Evolutionary conservation across 2,797 vertebrate genomes (phyloP), one percentile per base, ranked within the genome.

Genomic region (Gymnothorax javanicus): DNA sequence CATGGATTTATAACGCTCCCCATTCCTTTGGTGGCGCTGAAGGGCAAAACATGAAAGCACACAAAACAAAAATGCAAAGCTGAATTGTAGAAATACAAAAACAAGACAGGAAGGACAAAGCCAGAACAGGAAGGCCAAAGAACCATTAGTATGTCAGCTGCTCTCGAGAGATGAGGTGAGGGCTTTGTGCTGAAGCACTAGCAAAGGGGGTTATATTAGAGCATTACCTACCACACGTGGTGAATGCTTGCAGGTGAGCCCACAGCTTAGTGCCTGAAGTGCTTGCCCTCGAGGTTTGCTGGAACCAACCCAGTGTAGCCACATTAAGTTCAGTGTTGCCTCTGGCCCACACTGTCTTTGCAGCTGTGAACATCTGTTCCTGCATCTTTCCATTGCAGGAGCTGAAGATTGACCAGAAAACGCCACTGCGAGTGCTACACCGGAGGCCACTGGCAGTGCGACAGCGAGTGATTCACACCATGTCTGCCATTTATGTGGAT

Each of bases 401-500:
- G 58, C 90, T 99, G 86, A 97, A 95, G 60, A 94, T 99, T 4
- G 95, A 97, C 81, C 98, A 99, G 96, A 99, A 98, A 92, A 99
- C 98, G 0, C 98, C 98, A 0, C 95, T 99, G 3, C 94, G 98
- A 62, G 98, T 99, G 15, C 94, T 99, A 79, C 98, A 99, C 90
- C 96, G 98, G 0, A 94, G 98, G 82, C 97, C 98, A 0, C 91
- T 99, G 64, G 98, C 98, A 0, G 94, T 98, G 43, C 94, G 98
- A 0, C 93, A 93, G 85, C 95, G 98, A 0, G 25, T 97, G 85
- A 95, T 99, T 90, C 98, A 99, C 95, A 97, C 92, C 87, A 99
- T 99, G 97, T 95, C 88, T 57, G 54, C 96, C 0, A 90, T 94
- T 89, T 97, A 94, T 87, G 85, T 97, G 69, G 97, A 99, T 5